Evolutionary conservation across 1,140 invertebrate species (phyloP).

Genomic region (Solen grandis): DNA sequence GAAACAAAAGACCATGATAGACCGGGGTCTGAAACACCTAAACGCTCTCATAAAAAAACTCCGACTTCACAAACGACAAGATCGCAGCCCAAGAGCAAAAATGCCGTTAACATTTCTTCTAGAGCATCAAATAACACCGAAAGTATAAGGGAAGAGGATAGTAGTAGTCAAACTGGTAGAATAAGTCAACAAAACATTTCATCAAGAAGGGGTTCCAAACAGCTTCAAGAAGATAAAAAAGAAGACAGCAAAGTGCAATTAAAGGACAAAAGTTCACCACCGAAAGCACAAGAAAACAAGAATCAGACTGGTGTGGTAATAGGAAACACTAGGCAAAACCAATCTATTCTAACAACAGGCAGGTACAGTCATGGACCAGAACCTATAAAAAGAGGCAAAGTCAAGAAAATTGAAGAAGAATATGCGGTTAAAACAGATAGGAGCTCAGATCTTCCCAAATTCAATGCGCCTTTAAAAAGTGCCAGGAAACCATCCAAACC

Average conservation of each 20-base stretch:
- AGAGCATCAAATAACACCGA: neutral
- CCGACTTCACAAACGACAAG: neutral
- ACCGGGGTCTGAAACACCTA: too few species aligned
- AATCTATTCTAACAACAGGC: neutral
- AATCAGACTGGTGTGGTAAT: too few species aligned
- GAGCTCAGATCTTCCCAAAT: too few species aligned
- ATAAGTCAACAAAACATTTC: neutral
- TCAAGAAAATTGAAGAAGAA: too few species aligned
- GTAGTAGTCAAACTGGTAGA: neutral
- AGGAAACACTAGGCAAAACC: neutral
- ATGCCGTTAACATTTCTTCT: neutral
- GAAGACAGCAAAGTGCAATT: too few species aligned
- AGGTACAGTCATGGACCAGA: conserved; percentile 23
- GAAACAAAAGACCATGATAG: neutral
- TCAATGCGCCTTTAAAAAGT: too few species aligned
- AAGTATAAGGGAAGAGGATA: neutral
- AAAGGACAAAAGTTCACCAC: too few species aligned
- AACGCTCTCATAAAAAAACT: too few species aligned
- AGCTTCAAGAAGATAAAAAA: neutral
- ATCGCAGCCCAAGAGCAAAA: neutral
- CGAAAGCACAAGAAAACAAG: too few species aligned
- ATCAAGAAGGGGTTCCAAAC: neutral
- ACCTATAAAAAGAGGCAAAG: conserved; percentile 21
- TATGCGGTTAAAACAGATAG: too few species aligned
- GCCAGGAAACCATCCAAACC: too few species aligned